phyloP scores from a whole-genome alignment of 2,797 vertebrate genomes.

The Cossypha heuglini region DNA sequence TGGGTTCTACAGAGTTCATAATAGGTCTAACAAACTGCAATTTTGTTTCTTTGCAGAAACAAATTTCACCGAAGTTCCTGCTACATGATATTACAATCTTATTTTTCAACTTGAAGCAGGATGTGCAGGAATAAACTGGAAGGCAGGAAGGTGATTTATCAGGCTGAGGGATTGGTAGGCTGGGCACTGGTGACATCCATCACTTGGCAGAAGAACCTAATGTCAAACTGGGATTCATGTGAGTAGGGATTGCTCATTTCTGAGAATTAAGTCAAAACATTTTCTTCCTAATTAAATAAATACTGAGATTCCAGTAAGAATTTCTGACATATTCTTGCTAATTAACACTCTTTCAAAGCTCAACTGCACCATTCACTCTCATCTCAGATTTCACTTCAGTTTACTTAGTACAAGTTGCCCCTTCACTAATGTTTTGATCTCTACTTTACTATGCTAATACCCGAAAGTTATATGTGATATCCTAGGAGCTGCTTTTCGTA shows the following conservation, averaged over 20 bases:
- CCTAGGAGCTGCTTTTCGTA: not conserved
- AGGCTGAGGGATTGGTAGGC: not conserved
- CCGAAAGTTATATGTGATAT: not conserved
- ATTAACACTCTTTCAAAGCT: not conserved
- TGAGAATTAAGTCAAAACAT: slow-evolving; percentile 1
- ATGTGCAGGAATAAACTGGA: not conserved
- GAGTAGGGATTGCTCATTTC: not conserved
- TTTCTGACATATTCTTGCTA: not conserved
- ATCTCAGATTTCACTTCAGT: not conserved
- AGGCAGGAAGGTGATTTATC: fast-evolving
- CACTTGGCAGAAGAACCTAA: not conserved
- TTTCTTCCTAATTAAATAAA: not conserved
- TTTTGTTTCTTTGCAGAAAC: not conserved
- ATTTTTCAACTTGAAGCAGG: not conserved
- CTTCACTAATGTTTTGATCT: not conserved
- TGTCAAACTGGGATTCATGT: not conserved
- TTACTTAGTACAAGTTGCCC: not conserved
- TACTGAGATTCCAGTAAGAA: not conserved
- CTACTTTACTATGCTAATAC: not conserved
- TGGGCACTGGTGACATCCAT: not conserved
- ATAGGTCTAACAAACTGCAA: not conserved
- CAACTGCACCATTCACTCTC: not conserved
- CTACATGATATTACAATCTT: not conserved
- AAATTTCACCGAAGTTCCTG: not conserved
- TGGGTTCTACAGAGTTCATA: not conserved